Conservation (phyloP, 2,113 vertebrate genomes). For the Struthidea cinerea region DNA sequence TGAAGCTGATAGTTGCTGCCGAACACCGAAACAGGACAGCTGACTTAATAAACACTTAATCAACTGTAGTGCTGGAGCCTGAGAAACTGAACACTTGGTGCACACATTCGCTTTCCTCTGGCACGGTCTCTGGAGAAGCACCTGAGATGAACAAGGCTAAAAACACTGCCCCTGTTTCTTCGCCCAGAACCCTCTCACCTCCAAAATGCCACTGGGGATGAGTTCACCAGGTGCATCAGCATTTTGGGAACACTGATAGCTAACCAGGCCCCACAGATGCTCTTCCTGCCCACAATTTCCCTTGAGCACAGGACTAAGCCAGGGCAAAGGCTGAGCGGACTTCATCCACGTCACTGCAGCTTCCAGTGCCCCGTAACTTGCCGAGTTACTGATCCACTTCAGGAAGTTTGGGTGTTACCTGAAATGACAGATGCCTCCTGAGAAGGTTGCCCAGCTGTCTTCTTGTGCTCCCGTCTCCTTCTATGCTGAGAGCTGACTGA, state of each 20-base stretch:
- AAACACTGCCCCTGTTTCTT: not conserved
- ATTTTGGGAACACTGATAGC: not conserved
- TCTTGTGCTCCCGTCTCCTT: not conserved
- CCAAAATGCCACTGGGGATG: not conserved
- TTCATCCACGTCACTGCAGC: not conserved
- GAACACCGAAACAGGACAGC: not conserved
- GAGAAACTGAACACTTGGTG: not conserved
- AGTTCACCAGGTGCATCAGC: not conserved
- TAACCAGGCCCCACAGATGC: not conserved
- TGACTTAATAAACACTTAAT: not conserved
- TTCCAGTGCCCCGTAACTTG: not conserved
- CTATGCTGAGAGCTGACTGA: not conserved
- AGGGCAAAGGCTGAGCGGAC: not conserved
- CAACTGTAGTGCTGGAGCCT: not conserved
- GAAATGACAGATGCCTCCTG: not conserved
- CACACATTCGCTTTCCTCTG: not conserved
- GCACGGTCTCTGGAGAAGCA: not conserved
- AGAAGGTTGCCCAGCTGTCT: not conserved
- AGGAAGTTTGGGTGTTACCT: not conserved
- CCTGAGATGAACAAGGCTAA: not conserved
- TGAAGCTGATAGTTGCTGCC: not conserved
- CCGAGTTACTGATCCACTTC: not conserved
- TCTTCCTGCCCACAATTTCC: not conserved
- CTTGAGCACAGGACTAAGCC: not conserved
- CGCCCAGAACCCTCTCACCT: not conserved